phyloP scores from a whole-genome alignment of 2,888 invertebrate species.

The Aphidoletes aphidimyza region DNA sequence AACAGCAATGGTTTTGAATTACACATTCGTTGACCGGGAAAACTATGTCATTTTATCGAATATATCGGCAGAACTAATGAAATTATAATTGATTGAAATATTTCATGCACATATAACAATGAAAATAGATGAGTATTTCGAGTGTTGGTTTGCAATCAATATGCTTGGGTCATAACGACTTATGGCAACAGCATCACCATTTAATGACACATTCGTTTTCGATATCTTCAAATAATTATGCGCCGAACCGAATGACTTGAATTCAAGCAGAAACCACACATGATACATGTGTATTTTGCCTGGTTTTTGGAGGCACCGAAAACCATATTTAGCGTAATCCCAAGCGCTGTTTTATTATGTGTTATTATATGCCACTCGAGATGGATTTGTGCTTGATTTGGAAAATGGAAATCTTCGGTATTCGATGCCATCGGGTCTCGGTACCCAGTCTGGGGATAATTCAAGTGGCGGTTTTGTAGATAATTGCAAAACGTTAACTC shows the following conservation, averaged over 20 bases:
- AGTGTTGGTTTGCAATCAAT: not conserved
- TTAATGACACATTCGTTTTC: constrained; percentile 46
- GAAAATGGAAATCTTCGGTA: constrained; percentile 40
- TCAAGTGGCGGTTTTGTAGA: too few relatives aligned
- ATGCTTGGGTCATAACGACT: not conserved
- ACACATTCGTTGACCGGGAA: not conserved
- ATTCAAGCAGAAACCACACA: constrained; percentile 9
- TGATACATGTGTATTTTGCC: constrained; percentile 2
- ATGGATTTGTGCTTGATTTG: constrained; percentile 24
- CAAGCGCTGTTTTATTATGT: constrained; percentile 42
- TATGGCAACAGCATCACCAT: not conserved
- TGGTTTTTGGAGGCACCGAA: not conserved
- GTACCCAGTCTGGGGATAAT: too few relatives aligned
- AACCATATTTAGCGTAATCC: not conserved
- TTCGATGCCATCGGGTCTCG: not conserved
- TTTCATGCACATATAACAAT: not conserved
- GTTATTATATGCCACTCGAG: constrained; percentile 45
- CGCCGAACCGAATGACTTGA: not conserved
- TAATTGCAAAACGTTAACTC: not conserved
- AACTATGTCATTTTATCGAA: not conserved
- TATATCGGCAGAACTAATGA: too few relatives aligned
- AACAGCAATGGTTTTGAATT: not conserved
- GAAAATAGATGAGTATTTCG: not conserved
- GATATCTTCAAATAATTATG: not conserved
- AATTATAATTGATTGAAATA: too few relatives aligned